phyloP scores from a whole-genome alignment of 2,888 invertebrate genomes.

The Ceriagrion tenellum region DNA sequence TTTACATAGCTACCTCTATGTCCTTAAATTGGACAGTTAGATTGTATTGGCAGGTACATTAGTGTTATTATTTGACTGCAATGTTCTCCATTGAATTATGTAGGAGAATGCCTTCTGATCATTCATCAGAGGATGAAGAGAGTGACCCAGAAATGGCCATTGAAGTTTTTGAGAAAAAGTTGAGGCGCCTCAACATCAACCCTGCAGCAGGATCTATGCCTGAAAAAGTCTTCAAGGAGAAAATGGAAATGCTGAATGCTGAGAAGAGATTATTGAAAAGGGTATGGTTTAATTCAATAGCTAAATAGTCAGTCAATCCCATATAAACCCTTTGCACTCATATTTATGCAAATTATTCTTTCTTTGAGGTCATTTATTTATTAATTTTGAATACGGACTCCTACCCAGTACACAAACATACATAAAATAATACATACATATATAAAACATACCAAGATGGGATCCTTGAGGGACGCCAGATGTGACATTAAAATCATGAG shows the following conservation, averaged over 20 bases:
- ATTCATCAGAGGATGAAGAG: slow-evolving; percentile 44
- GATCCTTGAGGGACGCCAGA: too few relatives aligned
- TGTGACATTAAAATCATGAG: too few relatives aligned
- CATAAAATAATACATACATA: too few relatives aligned
- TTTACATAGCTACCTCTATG: not conserved
- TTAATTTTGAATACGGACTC: too few relatives aligned
- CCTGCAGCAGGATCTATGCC: slow-evolving; percentile 25
- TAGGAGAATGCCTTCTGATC: not conserved
- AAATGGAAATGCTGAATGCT: slow-evolving; percentile 46
- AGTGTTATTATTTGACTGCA: not conserved
- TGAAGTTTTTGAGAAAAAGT: slow-evolving; percentile 25
- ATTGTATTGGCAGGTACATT: not conserved
- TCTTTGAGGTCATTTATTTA: too few relatives aligned
- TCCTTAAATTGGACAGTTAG: not conserved
- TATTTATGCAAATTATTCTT: too few relatives aligned
- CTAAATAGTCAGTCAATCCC: not conserved
- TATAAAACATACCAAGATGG: too few relatives aligned
- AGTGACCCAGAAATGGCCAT: not conserved
- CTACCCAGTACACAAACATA: too few relatives aligned
- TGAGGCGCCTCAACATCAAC: slow-evolving; percentile 15
- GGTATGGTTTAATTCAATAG: not conserved
- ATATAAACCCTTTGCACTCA: too few relatives aligned
- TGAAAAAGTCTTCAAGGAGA: slow-evolving; percentile 43
- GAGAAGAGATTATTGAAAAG: slow-evolving; percentile 1
- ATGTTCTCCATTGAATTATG: not conserved